Evolutionary conservation across 2,888 invertebrate species (phyloP).

Genomic region (Loripinus fragilis): DNA sequence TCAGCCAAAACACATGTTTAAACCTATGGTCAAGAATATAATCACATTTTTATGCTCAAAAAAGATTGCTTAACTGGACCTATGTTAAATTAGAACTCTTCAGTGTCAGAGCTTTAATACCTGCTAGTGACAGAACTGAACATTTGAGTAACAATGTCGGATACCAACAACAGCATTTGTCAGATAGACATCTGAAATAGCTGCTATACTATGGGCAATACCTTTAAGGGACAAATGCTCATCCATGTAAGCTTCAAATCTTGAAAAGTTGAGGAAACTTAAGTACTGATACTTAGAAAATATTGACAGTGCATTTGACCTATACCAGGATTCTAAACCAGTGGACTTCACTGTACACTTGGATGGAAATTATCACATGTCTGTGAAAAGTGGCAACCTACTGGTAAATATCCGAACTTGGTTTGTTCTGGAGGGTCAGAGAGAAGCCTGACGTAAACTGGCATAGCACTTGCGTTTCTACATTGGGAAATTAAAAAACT

Average conservation of each 20-base stretch:
- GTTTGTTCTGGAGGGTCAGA: background rate
- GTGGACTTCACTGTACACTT: background rate
- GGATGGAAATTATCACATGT: background rate
- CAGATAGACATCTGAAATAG: background rate
- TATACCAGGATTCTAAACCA: background rate
- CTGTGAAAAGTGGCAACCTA: background rate
- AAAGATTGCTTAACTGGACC: no score
- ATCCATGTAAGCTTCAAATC: slow-evolving; percentile 12
- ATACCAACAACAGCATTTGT: no score
- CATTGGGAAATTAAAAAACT: no score
- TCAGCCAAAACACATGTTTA: no score
- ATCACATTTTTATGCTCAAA: no score
- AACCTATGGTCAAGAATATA: no score
- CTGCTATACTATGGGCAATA: slow-evolving; percentile 3
- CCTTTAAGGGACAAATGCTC: slow-evolving; percentile 3
- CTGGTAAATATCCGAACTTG: slow-evolving; percentile 9
- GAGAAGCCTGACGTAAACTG: background rate
- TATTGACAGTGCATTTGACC: background rate
- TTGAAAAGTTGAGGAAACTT: no score
- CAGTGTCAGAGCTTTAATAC: no score
- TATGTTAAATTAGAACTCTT: no score
- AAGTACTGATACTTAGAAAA: background rate
- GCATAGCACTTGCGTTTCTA: slow-evolving; percentile 12
- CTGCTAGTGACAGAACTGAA: background rate
- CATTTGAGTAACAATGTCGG: no score